A percentile compares a stretch with the other conserved stretches of the same genome.
Evolutionary conservation across 2,888 invertebrate species (phyloP).

Genomic region (Tolmerus cingulatus): DNA sequence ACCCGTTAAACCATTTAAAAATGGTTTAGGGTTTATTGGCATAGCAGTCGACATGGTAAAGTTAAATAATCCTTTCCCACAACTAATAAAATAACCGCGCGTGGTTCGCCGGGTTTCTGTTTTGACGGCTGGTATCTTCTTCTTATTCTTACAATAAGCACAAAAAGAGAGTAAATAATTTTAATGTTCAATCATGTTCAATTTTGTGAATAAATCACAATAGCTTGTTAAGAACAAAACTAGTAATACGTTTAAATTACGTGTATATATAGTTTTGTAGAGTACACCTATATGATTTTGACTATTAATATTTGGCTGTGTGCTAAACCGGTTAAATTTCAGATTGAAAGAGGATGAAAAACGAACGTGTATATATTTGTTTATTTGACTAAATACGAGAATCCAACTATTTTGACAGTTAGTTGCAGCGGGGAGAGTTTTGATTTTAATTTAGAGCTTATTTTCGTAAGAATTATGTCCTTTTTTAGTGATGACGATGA

Average conservation of each 20-base stretch:
- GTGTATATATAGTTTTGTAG: too few relatives aligned
- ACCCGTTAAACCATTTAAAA: conserved; percentile 96
- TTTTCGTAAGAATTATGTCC: neutral
- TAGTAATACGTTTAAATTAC: neutral
- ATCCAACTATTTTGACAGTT: neutral
- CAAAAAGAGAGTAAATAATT: neutral
- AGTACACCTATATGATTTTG: too few relatives aligned
- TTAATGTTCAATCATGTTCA: too few relatives aligned
- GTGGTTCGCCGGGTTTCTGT: neutral
- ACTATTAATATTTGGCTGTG: too few relatives aligned
- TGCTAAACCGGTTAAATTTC: too few relatives aligned
- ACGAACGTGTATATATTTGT: too few relatives aligned
- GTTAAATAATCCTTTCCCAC: neutral
- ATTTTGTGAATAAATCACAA: too few relatives aligned
- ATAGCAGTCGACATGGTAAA: conserved; percentile 72
- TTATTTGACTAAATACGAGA: neutral
- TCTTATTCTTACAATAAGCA: neutral
- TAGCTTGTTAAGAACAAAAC: too few relatives aligned
- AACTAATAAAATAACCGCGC: neutral
- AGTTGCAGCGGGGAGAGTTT: neutral
- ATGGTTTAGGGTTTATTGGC: conserved; percentile 99
- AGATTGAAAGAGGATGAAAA: too few relatives aligned
- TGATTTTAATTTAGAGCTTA: neutral
- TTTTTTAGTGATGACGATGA: neutral
- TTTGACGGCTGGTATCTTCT: neutral